These are phyloP conservation scores for Carabus problematicus DNA, from an alignment of 2,888 invertebrate genomes.

Conservation along the genomic window DNA sequence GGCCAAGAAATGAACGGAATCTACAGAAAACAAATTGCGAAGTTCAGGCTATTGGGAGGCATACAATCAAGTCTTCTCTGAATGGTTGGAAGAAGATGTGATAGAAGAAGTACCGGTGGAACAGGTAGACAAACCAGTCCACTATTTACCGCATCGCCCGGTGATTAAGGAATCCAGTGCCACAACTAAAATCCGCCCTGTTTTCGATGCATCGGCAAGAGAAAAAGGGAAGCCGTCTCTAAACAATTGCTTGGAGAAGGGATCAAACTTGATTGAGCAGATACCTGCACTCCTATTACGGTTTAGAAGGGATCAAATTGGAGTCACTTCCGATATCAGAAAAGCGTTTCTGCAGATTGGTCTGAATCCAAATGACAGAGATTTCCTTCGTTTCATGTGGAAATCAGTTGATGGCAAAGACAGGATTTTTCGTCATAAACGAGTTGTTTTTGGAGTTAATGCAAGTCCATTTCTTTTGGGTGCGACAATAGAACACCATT, in stretches of 20 bases:
- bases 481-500: conserved; percentile 39
- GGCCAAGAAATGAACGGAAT: conserved; percentile 48
- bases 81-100: conserved; percentile 47
- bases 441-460: conserved; percentile 45
- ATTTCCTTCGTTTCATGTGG: conserved; percentile 50
- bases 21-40: conserved; percentile 46
- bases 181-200: conserved; percentile 50
- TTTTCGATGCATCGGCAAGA: conserved; percentile 49
- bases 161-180: conserved; percentile 47
- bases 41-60: conserved; percentile 43
- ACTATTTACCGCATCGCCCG: conserved; percentile 48
- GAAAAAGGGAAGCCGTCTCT: conserved; percentile 46
- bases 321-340: conserved; percentile 48
- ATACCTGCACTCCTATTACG: conserved; percentile 44
- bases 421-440: conserved; percentile 35
- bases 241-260: conserved; percentile 50
- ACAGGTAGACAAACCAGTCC: conserved; percentile 26
- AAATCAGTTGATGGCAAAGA: conserved; percentile 29
- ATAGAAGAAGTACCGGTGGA: conserved; percentile 39
- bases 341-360: conserved; percentile 50
- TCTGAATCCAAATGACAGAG: conserved; percentile 45
- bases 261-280: conserved; percentile 49
- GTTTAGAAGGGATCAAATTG: conserved; percentile 45
- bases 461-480: conserved; percentile 45
- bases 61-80: conserved; percentile 49